These are phyloP conservation scores for Amblyopsis hoosieri DNA, from an alignment of 2,797 vertebrate genomes.

Conservation along the genomic window DNA sequence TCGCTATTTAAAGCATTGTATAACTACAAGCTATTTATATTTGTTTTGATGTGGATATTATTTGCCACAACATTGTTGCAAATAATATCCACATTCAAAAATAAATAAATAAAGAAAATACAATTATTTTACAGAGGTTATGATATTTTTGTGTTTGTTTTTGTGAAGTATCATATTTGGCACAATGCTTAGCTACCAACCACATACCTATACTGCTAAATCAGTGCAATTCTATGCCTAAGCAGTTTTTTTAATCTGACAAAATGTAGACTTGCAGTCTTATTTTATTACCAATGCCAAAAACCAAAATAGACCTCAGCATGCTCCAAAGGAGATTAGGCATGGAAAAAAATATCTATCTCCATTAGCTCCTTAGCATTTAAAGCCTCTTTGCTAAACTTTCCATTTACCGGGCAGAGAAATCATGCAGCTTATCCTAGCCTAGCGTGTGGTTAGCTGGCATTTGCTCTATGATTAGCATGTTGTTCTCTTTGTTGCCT, in stretches of 20 bases:
- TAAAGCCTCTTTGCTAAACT: conserved; percentile 69
- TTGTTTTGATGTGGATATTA: too few species aligned
- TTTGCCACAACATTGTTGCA: too few species aligned
- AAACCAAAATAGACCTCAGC: conserved; percentile 8
- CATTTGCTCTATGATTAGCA: conserved; percentile 29
- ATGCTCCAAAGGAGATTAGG: conserved; percentile 59
- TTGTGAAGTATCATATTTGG: too few species aligned
- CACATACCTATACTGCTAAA: too few species aligned
- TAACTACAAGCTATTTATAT: too few species aligned
- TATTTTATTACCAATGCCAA: not conserved
- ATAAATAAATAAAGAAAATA: too few species aligned
- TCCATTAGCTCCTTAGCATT: conserved; percentile 58
- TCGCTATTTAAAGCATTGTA: too few species aligned
- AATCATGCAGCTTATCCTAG: conserved; percentile 53
- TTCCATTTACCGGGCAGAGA: conserved; percentile 67
- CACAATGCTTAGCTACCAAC: too few species aligned
- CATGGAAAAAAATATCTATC: conserved; percentile 56
- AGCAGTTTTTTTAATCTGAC: not conserved
- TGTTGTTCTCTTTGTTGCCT: conserved; percentile 2
- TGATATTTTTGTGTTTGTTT: too few species aligned
- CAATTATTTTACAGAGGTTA: too few species aligned
- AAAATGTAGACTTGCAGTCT: too few species aligned
- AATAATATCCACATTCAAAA: too few species aligned
- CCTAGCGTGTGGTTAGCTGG: conserved; percentile 42
- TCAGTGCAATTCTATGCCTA: not conserved